Percentiles rank a stretch among this genome's conserved stretches.
These are phyloP conservation scores for Cataglyphis albicans DNA, from an alignment of 2,888 invertebrate genomes.

Conservation along the genomic window DNA sequence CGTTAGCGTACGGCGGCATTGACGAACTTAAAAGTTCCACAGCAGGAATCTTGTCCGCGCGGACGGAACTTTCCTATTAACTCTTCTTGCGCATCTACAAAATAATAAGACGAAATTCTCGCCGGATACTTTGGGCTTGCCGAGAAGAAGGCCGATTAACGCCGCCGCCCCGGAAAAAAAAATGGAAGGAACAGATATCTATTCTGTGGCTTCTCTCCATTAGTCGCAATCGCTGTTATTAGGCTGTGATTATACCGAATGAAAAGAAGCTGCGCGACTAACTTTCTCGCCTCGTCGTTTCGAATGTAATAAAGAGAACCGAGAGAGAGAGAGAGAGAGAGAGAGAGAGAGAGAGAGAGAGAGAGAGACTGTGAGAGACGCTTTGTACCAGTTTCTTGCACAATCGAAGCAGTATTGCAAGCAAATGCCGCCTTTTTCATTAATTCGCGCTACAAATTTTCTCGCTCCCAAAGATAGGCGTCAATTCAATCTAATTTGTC, in stretches of 20 bases:
- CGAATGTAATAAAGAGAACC: constrained; percentile 25
- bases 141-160: constrained; percentile 18
- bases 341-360: background rate
- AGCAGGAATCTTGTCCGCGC: constrained; percentile 28
- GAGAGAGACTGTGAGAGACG: too few species aligned
- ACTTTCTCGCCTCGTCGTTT: background rate
- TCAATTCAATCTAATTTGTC: too few species aligned
- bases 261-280: constrained; percentile 18
- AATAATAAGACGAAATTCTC: constrained; percentile 28
- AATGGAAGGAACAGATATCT: background rate
- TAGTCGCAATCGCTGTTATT: constrained; percentile 31
- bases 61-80: constrained; percentile 37
- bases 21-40: constrained; percentile 41
- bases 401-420: background rate
- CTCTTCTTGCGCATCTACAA: constrained; percentile 17
- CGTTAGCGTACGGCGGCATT: constrained; percentile 25
- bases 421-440: too few species aligned
- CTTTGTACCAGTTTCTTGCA: background rate
- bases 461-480: background rate
- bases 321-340: background rate
- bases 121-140: background rate
- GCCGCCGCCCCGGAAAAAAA: background rate
- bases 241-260: constrained; percentile 5
- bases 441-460: background rate
- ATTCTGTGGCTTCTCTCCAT: constrained; percentile 5